Conservation (phyloP, 2,797 vertebrate genomes). For the Arremon aurantiirostris region DNA sequence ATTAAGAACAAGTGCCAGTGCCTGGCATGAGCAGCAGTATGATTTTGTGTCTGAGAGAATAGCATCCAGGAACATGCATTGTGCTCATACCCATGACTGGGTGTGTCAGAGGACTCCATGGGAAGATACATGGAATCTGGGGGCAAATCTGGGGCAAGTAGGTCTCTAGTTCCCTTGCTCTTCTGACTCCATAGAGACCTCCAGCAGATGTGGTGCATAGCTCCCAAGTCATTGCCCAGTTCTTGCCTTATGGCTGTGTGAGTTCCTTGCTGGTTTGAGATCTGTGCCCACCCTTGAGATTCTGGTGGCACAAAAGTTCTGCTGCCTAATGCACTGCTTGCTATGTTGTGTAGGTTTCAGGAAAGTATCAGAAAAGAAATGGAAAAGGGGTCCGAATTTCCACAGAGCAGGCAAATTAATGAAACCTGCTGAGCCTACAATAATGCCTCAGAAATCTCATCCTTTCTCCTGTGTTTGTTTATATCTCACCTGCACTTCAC, state of each 20-base stretch:
- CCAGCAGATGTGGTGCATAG: neutral
- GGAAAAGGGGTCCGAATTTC: neutral
- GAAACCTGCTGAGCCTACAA: neutral
- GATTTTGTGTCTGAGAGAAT: neutral
- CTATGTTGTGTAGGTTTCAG: neutral
- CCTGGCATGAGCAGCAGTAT: neutral
- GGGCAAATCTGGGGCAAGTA: neutral
- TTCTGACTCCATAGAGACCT: neutral
- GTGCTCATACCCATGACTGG: neutral
- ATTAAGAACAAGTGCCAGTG: neutral
- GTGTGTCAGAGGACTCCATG: neutral
- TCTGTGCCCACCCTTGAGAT: neutral
- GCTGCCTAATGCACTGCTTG: neutral
- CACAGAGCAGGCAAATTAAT: neutral
- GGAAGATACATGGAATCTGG: fast-evolving
- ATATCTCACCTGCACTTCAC: neutral
- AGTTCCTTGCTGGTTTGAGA: neutral
- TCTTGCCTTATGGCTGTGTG: neutral
- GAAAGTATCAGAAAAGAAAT: neutral
- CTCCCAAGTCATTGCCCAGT: neutral
- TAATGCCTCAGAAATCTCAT: neutral
- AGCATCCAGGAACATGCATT: neutral
- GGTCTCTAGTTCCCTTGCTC: neutral
- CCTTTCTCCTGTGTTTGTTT: neutral
- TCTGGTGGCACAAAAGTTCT: neutral